Evolutionary conservation across 2,797 vertebrate genomes (phyloP).

Genomic region (Clamator glandarius): DNA sequence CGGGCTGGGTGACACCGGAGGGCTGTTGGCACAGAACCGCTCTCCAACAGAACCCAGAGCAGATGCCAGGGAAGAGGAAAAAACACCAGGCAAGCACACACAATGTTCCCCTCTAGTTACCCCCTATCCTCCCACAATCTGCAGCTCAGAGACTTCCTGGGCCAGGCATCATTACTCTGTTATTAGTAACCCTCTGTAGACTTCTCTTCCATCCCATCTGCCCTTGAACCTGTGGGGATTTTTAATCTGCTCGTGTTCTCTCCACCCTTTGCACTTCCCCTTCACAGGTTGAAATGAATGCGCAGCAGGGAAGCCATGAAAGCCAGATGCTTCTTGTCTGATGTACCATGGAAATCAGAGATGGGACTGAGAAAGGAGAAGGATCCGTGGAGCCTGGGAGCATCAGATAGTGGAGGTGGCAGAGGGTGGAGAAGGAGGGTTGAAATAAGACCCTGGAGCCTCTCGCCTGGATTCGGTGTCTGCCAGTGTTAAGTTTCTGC

Average conservation of each 20-base stretch:
- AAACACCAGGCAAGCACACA: not conserved
- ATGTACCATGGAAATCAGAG: conserved; percentile 35
- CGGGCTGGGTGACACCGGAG: not conserved
- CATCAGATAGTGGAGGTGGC: not conserved
- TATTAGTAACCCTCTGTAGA: not conserved
- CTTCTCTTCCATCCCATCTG: not conserved
- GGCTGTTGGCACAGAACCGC: not conserved
- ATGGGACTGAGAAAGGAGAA: not conserved
- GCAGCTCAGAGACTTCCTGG: not conserved
- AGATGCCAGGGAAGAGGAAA: not conserved
- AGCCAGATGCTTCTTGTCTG: not conserved
- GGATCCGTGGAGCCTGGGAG: conserved; percentile 14
- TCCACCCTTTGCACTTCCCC: not conserved
- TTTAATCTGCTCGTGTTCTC: not conserved
- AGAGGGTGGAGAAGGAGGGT: not conserved
- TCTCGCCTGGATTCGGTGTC: not conserved
- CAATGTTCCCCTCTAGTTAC: rapidly evolving
- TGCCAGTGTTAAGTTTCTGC: not conserved
- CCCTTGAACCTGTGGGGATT: not conserved
- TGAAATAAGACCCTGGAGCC: not conserved
- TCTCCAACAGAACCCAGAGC: not conserved
- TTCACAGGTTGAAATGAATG: not conserved
- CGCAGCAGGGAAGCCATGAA: not conserved
- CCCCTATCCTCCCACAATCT: not conserved
- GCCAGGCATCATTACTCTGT: not conserved